Percentiles rank a stretch among this genome's conserved stretches.
phyloP scores from a whole-genome alignment of 2,888 invertebrate species.

The Ectemnius lituratus region DNA sequence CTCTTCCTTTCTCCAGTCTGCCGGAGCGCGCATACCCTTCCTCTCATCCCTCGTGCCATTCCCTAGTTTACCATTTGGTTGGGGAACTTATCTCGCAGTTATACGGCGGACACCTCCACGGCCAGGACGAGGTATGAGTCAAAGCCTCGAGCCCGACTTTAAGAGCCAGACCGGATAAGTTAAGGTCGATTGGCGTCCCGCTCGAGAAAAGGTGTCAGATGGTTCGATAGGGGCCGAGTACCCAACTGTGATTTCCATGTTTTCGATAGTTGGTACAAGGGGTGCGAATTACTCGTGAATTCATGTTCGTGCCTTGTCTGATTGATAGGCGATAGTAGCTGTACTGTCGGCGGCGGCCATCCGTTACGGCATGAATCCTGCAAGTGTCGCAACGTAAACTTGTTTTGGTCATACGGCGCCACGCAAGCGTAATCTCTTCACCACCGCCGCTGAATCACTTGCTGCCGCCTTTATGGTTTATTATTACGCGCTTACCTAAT shows the following conservation, averaged over 20 bases:
- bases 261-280: no score
- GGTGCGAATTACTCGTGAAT: no score
- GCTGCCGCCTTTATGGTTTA: slow-evolving; percentile 7
- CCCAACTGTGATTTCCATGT: no score
- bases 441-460: slow-evolving; percentile 12
- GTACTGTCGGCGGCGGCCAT: no score
- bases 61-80: slow-evolving; percentile 5
- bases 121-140: slow-evolving; percentile 37
- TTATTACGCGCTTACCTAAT: neutral
- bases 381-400: neutral
- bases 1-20: slow-evolving; percentile 4
- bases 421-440: slow-evolving; percentile 8
- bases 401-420: slow-evolving; percentile 6
- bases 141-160: slow-evolving; percentile 43
- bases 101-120: neutral
- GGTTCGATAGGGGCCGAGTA: no score
- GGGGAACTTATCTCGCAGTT: slow-evolving; percentile 24
- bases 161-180: slow-evolving; percentile 36
- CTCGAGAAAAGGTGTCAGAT: slow-evolving; percentile 12
- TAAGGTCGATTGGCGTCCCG: slow-evolving; percentile 36
- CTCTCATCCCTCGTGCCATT: neutral
- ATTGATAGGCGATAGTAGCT: no score
- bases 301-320: no score
- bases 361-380: no score
- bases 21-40: neutral